These are phyloP conservation scores for Deroplatys truncata DNA, from an alignment of 2,888 invertebrate species.

Conservation along the genomic window DNA sequence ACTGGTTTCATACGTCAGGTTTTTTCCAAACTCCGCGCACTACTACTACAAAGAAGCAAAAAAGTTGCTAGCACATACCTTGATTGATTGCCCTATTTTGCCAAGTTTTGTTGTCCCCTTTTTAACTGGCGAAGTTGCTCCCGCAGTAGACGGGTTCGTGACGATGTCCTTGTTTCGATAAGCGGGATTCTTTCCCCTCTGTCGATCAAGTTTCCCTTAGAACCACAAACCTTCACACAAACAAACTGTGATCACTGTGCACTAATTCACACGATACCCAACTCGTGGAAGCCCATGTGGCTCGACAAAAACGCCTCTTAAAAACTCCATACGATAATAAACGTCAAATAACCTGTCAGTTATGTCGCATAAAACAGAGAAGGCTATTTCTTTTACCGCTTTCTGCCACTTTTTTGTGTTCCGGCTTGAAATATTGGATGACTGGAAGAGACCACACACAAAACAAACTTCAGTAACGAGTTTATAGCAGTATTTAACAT, in stretches of 20 bases:
- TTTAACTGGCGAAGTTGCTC: neutral
- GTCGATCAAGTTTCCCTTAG: neutral
- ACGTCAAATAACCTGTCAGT: constrained; percentile 7
- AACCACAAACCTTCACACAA: neutral
- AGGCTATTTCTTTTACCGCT: neutral
- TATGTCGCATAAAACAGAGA: neutral
- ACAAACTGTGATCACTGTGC: neutral
- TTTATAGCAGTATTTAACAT: neutral
- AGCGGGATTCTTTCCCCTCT: neutral
- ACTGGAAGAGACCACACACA: neutral
- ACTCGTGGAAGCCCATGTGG: neutral
- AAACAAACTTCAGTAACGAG: neutral
- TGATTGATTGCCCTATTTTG: neutral
- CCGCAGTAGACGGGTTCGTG: neutral
- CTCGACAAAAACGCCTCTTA: neutral
- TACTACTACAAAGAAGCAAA: too few species aligned
- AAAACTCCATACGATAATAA: neutral
- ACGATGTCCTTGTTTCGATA: neutral
- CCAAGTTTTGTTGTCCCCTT: neutral
- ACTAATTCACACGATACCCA: neutral
- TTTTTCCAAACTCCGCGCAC: too few species aligned
- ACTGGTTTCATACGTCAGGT: too few species aligned
- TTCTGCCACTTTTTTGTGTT: neutral
- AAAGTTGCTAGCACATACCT: neutral
- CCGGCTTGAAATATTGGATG: neutral